These are phyloP conservation scores for Conus ventricosus DNA, from an alignment of 1,140 invertebrate species.

Conservation along the genomic window DNA sequence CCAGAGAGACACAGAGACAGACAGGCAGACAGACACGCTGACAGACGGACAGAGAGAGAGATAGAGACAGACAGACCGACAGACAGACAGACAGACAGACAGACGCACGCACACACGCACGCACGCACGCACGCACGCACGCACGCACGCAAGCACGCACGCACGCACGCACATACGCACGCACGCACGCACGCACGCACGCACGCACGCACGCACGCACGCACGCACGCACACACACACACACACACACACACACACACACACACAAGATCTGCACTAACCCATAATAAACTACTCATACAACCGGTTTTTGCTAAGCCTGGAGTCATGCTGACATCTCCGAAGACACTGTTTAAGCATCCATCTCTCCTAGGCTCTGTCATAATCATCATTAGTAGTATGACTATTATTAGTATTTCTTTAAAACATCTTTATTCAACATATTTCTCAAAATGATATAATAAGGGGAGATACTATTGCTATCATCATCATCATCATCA, in stretches of 20 bases:
- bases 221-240: constrained; percentile 21
- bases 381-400: no score
- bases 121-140: constrained; percentile 10
- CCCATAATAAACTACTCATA: no score
- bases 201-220: neutral
- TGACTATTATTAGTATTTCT: no score
- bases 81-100: constrained; percentile 17
- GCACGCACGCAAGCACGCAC: neutral
- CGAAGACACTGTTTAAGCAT: no score
- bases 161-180: neutral
- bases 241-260: constrained; percentile 24
- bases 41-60: constrained; percentile 8
- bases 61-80: neutral
- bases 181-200: constrained; percentile 7
- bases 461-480: no score
- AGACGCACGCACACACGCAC: neutral
- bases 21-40: neutral
- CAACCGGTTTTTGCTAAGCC: no score
- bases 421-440: no score
- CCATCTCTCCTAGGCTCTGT: no score
- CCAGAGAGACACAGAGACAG: neutral
- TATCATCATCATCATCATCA: no score
- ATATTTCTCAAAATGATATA: no score
- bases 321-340: no score
- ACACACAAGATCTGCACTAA: neutral